phyloP scores from a whole-genome alignment of 2,113 vertebrate genomes.

The Myotis davidii region DNA sequence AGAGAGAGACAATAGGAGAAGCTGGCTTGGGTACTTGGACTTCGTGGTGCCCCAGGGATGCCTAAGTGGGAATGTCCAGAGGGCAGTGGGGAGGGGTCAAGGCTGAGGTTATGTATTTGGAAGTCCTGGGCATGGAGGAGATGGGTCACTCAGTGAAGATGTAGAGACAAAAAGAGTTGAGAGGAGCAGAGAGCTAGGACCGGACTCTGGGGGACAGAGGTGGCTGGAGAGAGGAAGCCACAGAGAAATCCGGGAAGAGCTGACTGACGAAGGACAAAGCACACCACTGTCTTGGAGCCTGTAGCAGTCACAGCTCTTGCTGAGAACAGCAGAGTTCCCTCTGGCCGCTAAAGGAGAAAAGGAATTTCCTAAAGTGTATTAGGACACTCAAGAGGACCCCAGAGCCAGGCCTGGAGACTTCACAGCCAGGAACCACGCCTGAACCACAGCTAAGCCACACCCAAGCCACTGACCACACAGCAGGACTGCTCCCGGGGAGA shows the following conservation, averaged over 20 bases:
- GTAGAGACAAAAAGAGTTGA: background rate
- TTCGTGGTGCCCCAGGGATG: background rate
- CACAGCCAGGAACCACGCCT: background rate
- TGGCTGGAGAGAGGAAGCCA: background rate
- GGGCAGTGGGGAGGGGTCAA: background rate
- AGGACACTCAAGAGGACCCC: background rate
- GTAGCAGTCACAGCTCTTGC: background rate
- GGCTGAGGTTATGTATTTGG: background rate
- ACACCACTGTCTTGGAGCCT: background rate
- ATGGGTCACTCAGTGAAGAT: background rate
- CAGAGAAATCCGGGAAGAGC: background rate
- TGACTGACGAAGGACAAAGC: background rate
- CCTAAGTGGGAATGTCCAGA: background rate
- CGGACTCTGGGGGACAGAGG: background rate
- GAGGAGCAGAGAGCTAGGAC: background rate
- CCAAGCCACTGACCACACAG: background rate
- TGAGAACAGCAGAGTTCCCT: background rate
- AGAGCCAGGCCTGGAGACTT: background rate
- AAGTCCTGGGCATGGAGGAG: background rate
- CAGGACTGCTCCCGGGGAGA: background rate
- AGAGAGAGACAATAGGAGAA: background rate
- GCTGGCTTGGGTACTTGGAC: background rate
- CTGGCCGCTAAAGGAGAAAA: background rate
- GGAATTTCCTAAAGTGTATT: background rate
- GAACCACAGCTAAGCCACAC: background rate